Percentiles rank a stretch among this genome's conserved stretches.
These are phyloP conservation scores for Palythoa grandis DNA, from an alignment of 92 coral and sea anemone genomes.

Conservation along the genomic window DNA sequence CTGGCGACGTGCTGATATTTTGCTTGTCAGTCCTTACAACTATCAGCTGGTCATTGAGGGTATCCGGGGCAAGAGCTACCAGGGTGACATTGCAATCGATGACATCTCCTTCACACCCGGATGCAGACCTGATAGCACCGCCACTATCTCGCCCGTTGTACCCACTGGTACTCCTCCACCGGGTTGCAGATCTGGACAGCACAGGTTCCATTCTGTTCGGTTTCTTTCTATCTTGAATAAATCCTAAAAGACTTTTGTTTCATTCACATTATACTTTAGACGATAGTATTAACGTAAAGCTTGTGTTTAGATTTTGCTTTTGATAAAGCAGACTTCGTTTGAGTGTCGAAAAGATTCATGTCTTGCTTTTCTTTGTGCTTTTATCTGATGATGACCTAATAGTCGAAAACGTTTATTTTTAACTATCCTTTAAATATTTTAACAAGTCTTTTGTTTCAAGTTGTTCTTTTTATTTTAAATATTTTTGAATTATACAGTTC, in stretches of 20 bases:
- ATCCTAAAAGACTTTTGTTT: neutral
- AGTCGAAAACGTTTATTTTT: too few relatives aligned
- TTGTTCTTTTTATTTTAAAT: too few relatives aligned
- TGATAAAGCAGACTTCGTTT: too few relatives aligned
- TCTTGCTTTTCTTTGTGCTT: too few relatives aligned
- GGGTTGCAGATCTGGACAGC: conserved; percentile 77
- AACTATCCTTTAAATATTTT: too few relatives aligned
- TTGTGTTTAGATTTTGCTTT: too few relatives aligned
- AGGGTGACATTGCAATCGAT: conserved; percentile 95
- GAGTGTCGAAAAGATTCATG: too few relatives aligned
- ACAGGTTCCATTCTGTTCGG: conserved; percentile 27
- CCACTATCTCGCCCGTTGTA: conserved; percentile 74
- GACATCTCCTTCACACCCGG: conserved; percentile 96
- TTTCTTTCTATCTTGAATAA: neutral
- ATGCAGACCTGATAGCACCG: conserved; percentile 86
- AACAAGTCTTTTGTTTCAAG: too few relatives aligned
- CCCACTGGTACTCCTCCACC: conserved; percentile 90
- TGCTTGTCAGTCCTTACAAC: conserved; percentile 63
- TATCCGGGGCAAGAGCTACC: conserved; percentile 75
- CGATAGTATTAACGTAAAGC: too few relatives aligned
- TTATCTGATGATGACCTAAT: too few relatives aligned
- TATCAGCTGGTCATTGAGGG: conserved; percentile 96
- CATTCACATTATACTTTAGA: too few relatives aligned
- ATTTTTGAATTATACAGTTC: too few relatives aligned
- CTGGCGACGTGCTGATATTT: conserved; percentile 88